These are phyloP conservation scores for Allacma fusca DNA, from an alignment of 2,888 invertebrate genomes.

Conservation along the genomic window DNA sequence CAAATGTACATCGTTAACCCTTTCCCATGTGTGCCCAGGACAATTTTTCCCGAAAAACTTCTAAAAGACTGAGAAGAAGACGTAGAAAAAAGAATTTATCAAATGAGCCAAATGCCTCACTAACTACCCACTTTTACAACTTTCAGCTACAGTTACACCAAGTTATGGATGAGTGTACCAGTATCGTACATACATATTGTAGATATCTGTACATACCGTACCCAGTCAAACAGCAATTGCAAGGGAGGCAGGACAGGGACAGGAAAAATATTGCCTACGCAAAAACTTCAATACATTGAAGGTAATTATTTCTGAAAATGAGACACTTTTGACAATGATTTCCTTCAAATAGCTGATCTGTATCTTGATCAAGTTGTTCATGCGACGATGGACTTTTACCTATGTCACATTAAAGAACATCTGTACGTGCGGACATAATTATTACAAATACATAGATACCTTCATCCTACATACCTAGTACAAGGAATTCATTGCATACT, in stretches of 20 bases:
- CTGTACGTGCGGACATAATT: too few species aligned
- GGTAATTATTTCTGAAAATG: conserved; percentile 12
- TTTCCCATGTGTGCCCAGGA: conserved; percentile 33
- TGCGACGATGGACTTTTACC: too few species aligned
- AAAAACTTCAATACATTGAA: neutral
- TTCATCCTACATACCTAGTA: too few species aligned
- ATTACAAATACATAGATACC: too few species aligned
- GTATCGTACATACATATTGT: neutral
- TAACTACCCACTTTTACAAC: conserved; percentile 16
- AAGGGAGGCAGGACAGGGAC: too few species aligned
- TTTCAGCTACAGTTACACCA: neutral
- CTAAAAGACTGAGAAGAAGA: neutral
- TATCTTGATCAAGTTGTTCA: neutral
- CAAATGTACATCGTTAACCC: conserved; percentile 41
- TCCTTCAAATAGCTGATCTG: neutral
- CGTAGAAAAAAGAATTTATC: neutral
- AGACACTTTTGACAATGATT: conserved; percentile 10
- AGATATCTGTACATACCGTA: neutral
- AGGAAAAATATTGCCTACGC: too few species aligned
- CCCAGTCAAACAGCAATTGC: too few species aligned
- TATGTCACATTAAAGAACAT: too few species aligned
- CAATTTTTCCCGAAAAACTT: conserved; percentile 25
- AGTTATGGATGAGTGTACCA: neutral
- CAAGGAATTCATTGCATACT: too few species aligned
- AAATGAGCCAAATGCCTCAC: conserved; percentile 1